These are phyloP conservation scores for Pluvianellus socialis DNA, from an alignment of 2,113 vertebrate genomes.

Conservation along the genomic window DNA sequence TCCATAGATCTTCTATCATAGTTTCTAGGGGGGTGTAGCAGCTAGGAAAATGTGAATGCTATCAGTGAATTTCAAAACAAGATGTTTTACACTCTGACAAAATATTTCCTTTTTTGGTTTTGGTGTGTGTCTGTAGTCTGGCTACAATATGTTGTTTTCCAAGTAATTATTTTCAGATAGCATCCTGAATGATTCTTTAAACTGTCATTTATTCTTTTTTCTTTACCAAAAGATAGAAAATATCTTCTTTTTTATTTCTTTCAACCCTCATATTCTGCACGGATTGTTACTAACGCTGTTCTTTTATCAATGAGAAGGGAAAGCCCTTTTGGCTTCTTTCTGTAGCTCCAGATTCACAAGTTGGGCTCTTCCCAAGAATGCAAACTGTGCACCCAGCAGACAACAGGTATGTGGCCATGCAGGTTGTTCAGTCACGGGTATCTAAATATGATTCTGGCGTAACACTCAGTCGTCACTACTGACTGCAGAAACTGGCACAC, in stretches of 20 bases:
- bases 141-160: neutral
- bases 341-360: neutral
- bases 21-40: neutral
- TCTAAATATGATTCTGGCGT: neutral
- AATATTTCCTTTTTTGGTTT: neutral
- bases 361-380: neutral
- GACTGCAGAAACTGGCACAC: neutral
- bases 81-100: neutral
- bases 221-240: neutral
- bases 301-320: neutral
- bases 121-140: neutral
- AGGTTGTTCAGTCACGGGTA: neutral
- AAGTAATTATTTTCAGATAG: conserved; percentile 13
- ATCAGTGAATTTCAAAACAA: neutral
- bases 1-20: neutral
- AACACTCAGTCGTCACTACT: neutral
- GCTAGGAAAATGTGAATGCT: neutral
- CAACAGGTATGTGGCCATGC: neutral
- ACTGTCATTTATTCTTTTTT: neutral
- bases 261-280: neutral
- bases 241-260: neutral
- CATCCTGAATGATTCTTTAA: neutral
- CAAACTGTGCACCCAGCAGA: neutral
- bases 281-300: neutral
- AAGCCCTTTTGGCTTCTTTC: neutral